Conservation (phyloP, 1,140 invertebrate species). For the Drosophila sechellia region DNA sequence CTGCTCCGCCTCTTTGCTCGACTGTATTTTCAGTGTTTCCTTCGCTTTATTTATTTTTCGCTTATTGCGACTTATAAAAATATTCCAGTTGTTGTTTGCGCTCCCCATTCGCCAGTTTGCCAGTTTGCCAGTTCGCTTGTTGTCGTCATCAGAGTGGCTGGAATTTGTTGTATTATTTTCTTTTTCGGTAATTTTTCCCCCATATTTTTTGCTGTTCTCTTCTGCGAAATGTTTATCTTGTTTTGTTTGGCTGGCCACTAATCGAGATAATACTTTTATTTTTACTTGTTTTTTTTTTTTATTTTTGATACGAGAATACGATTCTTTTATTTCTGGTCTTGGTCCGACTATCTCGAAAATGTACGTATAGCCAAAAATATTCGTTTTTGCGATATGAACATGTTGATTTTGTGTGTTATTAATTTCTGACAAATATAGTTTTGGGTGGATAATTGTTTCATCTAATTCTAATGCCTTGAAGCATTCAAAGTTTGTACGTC, state of each 20-base stretch:
- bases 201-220: constrained; percentile 22
- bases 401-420: constrained; percentile 4
- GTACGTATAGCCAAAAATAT: not conserved
- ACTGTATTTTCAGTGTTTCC: constrained; percentile 13
- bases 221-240: constrained; percentile 29
- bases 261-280: constrained; percentile 52
- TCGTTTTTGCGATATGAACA: not conserved
- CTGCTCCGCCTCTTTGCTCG: constrained; percentile 4
- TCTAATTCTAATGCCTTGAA: not conserved
- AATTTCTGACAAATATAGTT: constrained; percentile 5
- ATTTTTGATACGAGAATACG: constrained; percentile 18
- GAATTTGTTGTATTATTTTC: constrained; percentile 50
- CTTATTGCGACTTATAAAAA: constrained; percentile 78
- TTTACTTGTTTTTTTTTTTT: constrained; percentile 29
- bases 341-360: not conserved
- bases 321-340: constrained; percentile 16
- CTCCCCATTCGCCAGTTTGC: constrained; percentile 22
- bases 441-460: not conserved
- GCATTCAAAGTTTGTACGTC: too few species aligned
- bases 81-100: constrained; percentile 35
- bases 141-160: constrained; percentile 61
- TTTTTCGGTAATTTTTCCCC: constrained; percentile 32
- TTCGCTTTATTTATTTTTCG: constrained; percentile 66
- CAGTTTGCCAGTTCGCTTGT: constrained; percentile 8
- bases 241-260: constrained; percentile 48